These are phyloP conservation scores for Marcusenius ussheri DNA, from an alignment of 2,113 vertebrate species.

Conservation along the genomic window DNA sequence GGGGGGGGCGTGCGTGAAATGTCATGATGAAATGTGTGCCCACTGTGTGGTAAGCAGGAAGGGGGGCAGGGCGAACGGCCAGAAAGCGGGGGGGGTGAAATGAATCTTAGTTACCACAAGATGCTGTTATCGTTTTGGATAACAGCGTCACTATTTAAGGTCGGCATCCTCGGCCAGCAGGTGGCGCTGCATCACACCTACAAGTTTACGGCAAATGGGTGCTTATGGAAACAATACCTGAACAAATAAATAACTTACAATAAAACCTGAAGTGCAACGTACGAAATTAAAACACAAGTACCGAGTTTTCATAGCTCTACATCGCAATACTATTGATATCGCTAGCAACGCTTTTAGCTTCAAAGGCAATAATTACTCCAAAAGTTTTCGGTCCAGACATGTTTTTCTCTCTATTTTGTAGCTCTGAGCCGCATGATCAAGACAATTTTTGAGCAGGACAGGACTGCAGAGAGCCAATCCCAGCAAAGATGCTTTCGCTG, in stretches of 20 bases:
- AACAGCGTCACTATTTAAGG: not conserved
- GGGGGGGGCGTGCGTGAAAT: not conserved
- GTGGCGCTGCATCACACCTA: not conserved
- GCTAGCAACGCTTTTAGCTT: not conserved
- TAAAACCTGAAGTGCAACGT: not conserved
- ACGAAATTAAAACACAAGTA: not conserved
- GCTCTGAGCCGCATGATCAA: conserved; percentile 20
- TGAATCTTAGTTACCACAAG: not conserved
- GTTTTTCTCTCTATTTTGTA: not conserved
- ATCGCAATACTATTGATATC: not conserved
- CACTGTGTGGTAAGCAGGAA: not conserved
- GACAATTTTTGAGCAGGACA: conserved; percentile 26
- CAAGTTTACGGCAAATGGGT: not conserved
- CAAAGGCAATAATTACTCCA: not conserved
- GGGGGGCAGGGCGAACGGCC: not conserved
- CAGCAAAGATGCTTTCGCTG: conserved; percentile 61
- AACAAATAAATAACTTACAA: not conserved
- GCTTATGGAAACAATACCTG: not conserved
- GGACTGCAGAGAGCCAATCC: conserved; percentile 36
- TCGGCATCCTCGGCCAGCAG: not conserved
- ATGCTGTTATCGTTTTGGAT: not conserved
- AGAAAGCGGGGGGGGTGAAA: not conserved
- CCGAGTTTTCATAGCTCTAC: not conserved
- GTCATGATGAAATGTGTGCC: not conserved
- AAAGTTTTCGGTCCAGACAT: not conserved